Base-by-base conservation (phyloP, 1,140 invertebrate genomes). In the Teleopsis dalmanni region DNA sequence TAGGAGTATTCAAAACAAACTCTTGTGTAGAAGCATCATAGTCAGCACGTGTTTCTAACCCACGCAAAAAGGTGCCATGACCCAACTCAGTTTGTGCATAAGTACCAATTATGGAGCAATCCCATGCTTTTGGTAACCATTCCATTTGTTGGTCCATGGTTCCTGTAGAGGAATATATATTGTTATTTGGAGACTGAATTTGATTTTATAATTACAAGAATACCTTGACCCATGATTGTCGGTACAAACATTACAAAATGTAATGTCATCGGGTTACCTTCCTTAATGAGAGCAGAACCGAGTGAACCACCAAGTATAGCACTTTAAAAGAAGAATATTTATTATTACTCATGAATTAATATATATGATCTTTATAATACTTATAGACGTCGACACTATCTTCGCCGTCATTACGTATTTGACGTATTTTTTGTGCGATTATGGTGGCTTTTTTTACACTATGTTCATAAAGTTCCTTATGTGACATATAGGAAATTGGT, bases 11-110 rank as follows among this genome's bases (percentile, higher is more conserved):
- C 3, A 96, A 70, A 31, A 95, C 72, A 68, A 96, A 96, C 73
- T 95, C 90, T 66, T 93, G 75, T 1, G 84, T 90, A 18, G 73
- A 67, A 0, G 81, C 76, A 73, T 96, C 92, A 65, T 91, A 97
- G 7, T 87, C 91, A 3, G 92, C 87, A 1, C 86, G 91, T 0
- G 92, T 96, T 76, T 96, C 91, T 34, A 97, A 69, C 1, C 91
- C 91, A 56, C 90, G 77, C 43, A 96, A 79, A 68, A 92, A 94
- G 11, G 93, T 95, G 3, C 90, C 93, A 75, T 96, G 93, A 1
- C 92, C 92, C 31, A 96, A 73, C 74, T 96, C 93, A 4, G 93
- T 96, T 78, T 91, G 94, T 37, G 92, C 91, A 73, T 97, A 97
- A 19, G 91, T 92, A 34, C 91, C 91, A 56, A 91, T 81, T 48